Conservation (phyloP, 2,797 vertebrate genomes). For the Lacerta bilineata region DNA sequence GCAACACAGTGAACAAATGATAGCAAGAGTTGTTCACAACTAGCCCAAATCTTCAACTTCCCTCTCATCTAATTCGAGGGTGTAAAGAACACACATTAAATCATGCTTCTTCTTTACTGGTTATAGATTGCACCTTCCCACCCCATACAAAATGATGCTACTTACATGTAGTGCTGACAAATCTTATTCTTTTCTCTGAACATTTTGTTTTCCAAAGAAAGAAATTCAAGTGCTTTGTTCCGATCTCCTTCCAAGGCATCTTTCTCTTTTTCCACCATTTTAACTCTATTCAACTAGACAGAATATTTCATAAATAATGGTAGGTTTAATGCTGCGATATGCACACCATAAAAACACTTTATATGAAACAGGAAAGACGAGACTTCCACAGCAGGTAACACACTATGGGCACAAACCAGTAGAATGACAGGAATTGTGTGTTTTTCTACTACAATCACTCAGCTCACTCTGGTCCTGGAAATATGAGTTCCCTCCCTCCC, state of each 20-base stretch:
- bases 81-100: background rate
- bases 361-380: background rate
- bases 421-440: background rate
- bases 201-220: slow-evolving; percentile 92
- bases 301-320: slow-evolving; percentile 11
- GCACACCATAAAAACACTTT: background rate
- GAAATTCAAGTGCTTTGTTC: slow-evolving; percentile 94
- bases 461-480: background rate
- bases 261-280: slow-evolving; percentile 98
- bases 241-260: slow-evolving; percentile 93
- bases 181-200: slow-evolving; percentile 91
- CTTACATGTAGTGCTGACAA: slow-evolving; percentile 95
- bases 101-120: background rate
- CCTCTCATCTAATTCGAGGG: background rate
- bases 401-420: background rate
- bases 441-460: background rate
- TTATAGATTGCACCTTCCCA: background rate
- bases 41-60: background rate
- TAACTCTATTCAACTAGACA: slow-evolving; percentile 93
- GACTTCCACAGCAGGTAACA: background rate
- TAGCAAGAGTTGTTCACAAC: background rate
- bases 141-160: slow-evolving; percentile 12
- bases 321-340: background rate
- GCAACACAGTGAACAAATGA: background rate
- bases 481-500: background rate